phyloP scores from a whole-genome alignment of 2,113 vertebrate genomes.

The Dicrurus megarhynchus region DNA sequence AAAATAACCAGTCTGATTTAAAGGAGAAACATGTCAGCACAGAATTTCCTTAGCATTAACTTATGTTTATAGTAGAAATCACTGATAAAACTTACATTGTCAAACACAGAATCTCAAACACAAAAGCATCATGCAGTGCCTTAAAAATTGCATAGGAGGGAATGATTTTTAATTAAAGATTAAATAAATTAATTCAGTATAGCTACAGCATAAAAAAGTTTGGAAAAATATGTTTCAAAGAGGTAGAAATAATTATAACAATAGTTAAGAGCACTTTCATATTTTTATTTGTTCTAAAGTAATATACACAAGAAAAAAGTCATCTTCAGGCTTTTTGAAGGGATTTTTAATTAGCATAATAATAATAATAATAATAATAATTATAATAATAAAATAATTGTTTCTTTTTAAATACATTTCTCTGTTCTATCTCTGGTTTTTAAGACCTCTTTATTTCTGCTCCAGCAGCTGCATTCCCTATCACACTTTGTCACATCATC shows the following conservation, averaged over 20 bases:
- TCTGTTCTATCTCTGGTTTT: constrained; percentile 57
- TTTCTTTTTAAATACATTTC: constrained; percentile 44
- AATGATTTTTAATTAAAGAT: background rate
- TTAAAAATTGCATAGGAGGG: background rate
- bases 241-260: background rate
- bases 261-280: background rate
- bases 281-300: background rate
- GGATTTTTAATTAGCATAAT: background rate
- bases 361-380: background rate
- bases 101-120: background rate
- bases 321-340: background rate
- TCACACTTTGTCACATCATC: constrained; percentile 85
- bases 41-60: background rate
- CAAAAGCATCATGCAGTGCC: background rate
- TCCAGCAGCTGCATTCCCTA: constrained; percentile 79
- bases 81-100: background rate
- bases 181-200: background rate
- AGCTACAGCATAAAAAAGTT: background rate
- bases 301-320: background rate
- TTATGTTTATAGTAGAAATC: background rate
- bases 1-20: constrained; percentile 29
- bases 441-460: constrained; percentile 56
- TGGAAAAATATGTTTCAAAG: background rate
- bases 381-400: background rate
- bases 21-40: background rate